phyloP scores from a whole-genome alignment of 2,888 invertebrate genomes.

The Chelonus formosanus region DNA sequence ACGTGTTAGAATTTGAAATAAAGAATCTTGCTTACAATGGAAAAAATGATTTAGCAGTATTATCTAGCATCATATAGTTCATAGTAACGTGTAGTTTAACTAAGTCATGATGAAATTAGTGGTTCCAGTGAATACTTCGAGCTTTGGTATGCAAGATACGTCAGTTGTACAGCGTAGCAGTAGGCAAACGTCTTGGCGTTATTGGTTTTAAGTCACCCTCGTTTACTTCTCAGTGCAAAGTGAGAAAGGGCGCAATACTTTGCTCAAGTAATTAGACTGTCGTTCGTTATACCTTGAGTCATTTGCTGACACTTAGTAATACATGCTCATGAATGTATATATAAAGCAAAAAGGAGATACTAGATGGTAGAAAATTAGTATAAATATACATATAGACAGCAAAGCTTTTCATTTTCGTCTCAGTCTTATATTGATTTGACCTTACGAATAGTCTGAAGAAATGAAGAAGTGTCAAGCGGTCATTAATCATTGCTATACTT shows the following conservation, averaged over 20 bases:
- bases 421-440: conserved; percentile 21
- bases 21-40: too few species aligned
- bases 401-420: conserved; percentile 18
- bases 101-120: neutral
- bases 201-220: conserved; percentile 59
- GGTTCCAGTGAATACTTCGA: neutral
- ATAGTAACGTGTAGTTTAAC: neutral
- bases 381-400: neutral
- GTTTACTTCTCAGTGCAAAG: conserved; percentile 21
- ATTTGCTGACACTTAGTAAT: conserved; percentile 9
- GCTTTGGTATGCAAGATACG: conserved; percentile 53
- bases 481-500: conserved; percentile 12
- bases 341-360: neutral
- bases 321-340: neutral
- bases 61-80: conserved; percentile 6
- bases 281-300: conserved; percentile 51
- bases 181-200: conserved; percentile 58
- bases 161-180: conserved; percentile 43
- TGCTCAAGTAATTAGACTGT: conserved; percentile 62
- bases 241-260: conserved; percentile 48
- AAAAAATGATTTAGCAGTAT: conserved; percentile 4
- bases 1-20: too few species aligned
- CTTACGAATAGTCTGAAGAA: conserved; percentile 12
- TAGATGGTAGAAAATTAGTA: too few species aligned
- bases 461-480: conserved; percentile 14